Conservation (phyloP, 2,113 vertebrate species). For the Prietella phreatophila region DNA sequence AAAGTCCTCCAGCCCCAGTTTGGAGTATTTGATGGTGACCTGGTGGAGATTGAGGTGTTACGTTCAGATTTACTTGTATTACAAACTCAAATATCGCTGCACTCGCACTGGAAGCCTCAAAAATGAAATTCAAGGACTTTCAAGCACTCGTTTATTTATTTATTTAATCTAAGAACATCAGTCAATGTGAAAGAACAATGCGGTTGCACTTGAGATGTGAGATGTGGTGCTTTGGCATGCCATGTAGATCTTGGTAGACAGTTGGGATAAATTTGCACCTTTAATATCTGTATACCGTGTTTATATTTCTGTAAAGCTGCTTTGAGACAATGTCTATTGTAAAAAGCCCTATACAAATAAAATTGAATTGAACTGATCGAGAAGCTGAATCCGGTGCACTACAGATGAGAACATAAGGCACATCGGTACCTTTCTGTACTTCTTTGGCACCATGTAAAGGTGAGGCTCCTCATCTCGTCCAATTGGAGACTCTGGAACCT, state of each 20-base stretch:
- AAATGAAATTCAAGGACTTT: not conserved
- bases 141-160: not conserved
- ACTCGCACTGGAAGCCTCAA: not conserved
- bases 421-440: constrained; percentile 87
- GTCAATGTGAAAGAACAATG: no score
- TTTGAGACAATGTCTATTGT: no score
- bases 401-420: not conserved
- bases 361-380: no score
- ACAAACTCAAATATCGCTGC: not conserved
- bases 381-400: not conserved
- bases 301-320: no score
- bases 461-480: constrained; percentile 94
- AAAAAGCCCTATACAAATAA: no score
- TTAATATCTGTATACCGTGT: no score
- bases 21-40: constrained; percentile 99
- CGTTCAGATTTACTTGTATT: not conserved
- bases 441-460: constrained; percentile 95
- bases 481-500: constrained; percentile 90
- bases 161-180: not conserved
- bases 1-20: constrained; percentile 95
- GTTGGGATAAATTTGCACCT: no score
- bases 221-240: no score
- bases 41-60: constrained; percentile 54
- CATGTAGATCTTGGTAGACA: no score
- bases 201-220: no score